These are phyloP conservation scores for Orthosia gothica DNA, from an alignment of 2,888 invertebrate species.

Conservation along the genomic window DNA sequence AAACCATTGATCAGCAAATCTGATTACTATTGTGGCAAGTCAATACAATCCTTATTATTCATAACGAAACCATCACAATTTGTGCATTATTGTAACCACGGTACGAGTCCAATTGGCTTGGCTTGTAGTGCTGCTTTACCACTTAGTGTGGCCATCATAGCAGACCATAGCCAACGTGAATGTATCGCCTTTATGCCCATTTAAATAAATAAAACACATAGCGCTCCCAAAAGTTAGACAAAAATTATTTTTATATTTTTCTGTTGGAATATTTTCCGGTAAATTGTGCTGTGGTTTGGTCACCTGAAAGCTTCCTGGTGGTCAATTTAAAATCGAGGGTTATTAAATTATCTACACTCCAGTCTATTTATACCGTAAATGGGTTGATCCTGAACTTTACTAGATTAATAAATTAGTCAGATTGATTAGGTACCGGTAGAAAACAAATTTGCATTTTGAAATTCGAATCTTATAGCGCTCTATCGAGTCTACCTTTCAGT, in stretches of 20 bases:
- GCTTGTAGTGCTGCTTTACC: slow-evolving; percentile 36
- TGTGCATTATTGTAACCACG: slow-evolving; percentile 7
- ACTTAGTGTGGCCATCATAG: slow-evolving; percentile 15
- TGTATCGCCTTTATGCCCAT: slow-evolving; percentile 1
- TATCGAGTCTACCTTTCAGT: no score
- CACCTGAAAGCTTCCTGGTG: neutral
- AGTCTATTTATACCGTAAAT: no score
- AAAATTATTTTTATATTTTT: slow-evolving; percentile 3
- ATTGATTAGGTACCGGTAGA: no score
- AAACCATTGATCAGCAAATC: neutral
- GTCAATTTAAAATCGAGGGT: neutral
- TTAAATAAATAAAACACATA: slow-evolving; percentile 16
- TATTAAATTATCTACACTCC: no score
- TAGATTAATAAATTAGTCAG: no score
- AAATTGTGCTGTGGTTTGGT: neutral
- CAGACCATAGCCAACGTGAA: slow-evolving; percentile 18
- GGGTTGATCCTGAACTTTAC: no score
- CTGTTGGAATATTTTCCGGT: neutral
- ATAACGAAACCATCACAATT: slow-evolving; percentile 6
- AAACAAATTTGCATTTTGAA: no score
- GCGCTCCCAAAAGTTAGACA: neutral
- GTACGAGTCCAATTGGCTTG: slow-evolving; percentile 37
- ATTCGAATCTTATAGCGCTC: no score
- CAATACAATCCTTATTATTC: slow-evolving; percentile 6
- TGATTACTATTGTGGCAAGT: neutral